Percentiles rank a stretch among this genome's conserved stretches.
phyloP scores from a whole-genome alignment of 2,797 vertebrate genomes.

The Intellagama lesueurii region DNA sequence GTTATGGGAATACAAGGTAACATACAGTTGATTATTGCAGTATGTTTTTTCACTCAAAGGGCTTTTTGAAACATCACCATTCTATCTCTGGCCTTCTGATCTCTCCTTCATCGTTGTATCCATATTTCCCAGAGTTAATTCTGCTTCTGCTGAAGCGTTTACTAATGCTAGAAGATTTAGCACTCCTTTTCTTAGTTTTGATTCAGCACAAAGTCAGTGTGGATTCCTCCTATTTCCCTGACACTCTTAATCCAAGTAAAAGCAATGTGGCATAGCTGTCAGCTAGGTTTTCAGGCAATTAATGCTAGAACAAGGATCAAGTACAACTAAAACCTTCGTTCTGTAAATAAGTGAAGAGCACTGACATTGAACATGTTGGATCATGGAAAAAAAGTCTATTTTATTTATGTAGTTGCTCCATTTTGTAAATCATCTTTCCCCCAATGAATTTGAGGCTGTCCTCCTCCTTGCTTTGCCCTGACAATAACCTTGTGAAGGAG shows the following conservation, averaged over 20 bases:
- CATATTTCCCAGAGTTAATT: background rate
- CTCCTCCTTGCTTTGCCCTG: too few relatives aligned
- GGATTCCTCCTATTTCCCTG: background rate
- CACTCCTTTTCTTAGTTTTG: background rate
- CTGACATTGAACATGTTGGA: background rate
- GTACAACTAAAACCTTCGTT: background rate
- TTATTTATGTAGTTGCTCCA: background rate
- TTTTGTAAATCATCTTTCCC: too few relatives aligned
- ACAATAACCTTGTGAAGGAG: too few relatives aligned
- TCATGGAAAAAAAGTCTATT: background rate
- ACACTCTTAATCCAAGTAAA: background rate
- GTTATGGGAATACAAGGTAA: constrained; percentile 90
- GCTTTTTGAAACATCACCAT: too few relatives aligned
- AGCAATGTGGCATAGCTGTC: background rate
- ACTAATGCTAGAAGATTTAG: background rate
- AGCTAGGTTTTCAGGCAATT: too few relatives aligned
- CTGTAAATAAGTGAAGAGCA: background rate
- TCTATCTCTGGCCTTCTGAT: background rate
- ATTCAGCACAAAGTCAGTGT: background rate
- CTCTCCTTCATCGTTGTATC: background rate
- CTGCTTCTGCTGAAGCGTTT: background rate
- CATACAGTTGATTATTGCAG: background rate
- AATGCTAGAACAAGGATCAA: background rate
- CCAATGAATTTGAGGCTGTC: too few relatives aligned
- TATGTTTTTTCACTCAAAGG: background rate